Conservation (phyloP, 2,888 invertebrate species). For the Netelia inedita region DNA sequence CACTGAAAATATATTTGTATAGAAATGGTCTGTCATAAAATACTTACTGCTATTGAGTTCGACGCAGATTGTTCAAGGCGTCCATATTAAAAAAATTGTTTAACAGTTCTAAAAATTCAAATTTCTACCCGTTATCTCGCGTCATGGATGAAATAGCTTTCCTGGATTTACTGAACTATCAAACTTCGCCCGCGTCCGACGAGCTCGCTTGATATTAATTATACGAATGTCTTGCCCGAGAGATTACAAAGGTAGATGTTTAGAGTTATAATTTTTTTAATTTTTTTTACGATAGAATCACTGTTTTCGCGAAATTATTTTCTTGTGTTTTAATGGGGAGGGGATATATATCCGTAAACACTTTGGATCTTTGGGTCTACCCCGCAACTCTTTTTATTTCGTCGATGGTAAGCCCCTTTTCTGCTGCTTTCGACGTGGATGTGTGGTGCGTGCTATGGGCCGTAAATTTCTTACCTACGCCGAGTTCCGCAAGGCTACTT, state of each 20-base stretch:
- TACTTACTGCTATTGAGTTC: too few relatives aligned
- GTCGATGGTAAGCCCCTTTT: slow-evolving; percentile 1
- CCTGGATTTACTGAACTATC: too few relatives aligned
- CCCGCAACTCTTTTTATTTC: slow-evolving; percentile 24
- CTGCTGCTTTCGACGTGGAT: slow-evolving; percentile 17
- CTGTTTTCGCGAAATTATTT: slow-evolving; percentile 6
- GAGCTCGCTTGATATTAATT: slow-evolving; percentile 29
- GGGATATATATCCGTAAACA: slow-evolving; percentile 20
- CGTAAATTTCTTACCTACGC: not conserved
- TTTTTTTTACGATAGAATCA: slow-evolving; percentile 12
- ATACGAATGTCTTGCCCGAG: slow-evolving; percentile 10
- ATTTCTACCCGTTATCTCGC: too few relatives aligned
- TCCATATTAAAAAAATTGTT: too few relatives aligned
- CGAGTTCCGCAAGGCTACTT: too few relatives aligned
- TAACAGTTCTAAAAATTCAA: too few relatives aligned
- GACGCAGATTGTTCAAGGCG: not conserved
- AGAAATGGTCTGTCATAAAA: too few relatives aligned
- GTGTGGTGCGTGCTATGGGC: too few relatives aligned
- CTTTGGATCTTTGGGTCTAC: slow-evolving; percentile 25
- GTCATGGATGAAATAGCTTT: too few relatives aligned
- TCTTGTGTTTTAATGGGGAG: slow-evolving; percentile 14
- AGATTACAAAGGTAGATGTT: slow-evolving; percentile 16
- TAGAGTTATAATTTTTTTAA: slow-evolving; percentile 15
- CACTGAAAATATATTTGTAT: too few relatives aligned
- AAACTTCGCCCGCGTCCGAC: too few relatives aligned